phyloP scores from a whole-genome alignment of 2,113 vertebrate genomes.

The Hystrix cristata region DNA sequence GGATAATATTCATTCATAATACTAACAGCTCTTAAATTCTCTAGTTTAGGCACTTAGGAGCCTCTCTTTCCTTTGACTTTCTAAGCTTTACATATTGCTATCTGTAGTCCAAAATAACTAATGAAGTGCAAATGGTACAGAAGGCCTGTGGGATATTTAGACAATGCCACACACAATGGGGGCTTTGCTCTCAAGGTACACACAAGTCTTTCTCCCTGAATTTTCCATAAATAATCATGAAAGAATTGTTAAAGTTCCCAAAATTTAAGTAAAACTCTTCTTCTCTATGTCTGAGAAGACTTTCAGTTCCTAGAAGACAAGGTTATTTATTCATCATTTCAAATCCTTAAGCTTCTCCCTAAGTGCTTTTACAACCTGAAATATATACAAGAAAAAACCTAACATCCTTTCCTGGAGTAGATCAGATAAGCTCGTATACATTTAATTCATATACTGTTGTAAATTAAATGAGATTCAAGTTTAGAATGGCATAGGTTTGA shows the following conservation, averaged over 20 bases:
- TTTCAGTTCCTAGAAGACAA: slow-evolving; percentile 28
- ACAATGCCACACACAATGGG: slow-evolving; percentile 30
- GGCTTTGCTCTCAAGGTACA: slow-evolving; percentile 40
- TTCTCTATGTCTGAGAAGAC: slow-evolving; percentile 25
- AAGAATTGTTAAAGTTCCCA: slow-evolving; percentile 59
- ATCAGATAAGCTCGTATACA: neutral
- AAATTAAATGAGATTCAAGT: slow-evolving; percentile 13
- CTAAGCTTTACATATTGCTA: slow-evolving; percentile 21
- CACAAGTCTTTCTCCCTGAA: slow-evolving; percentile 21
- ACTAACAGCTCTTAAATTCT: slow-evolving; percentile 66
- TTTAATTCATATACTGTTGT: neutral
- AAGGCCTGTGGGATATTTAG: neutral
- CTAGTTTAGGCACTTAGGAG: slow-evolving; percentile 23
- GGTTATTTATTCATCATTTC: slow-evolving; percentile 61
- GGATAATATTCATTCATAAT: slow-evolving; percentile 53
- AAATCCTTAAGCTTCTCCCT: neutral
- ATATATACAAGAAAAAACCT: slow-evolving; percentile 7
- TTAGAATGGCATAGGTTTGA: slow-evolving; percentile 51
- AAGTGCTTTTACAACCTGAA: slow-evolving; percentile 15
- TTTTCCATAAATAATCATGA: slow-evolving; percentile 67
- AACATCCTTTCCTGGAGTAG: neutral
- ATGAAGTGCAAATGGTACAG: neutral
- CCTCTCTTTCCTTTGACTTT: slow-evolving; percentile 30
- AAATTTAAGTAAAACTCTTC: slow-evolving; percentile 40
- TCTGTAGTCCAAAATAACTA: neutral